Percentiles rank a stretch among this genome's conserved stretches.
phyloP scores from a whole-genome alignment of 2,888 invertebrate species.

The Eristalinus sepulchralis region DNA sequence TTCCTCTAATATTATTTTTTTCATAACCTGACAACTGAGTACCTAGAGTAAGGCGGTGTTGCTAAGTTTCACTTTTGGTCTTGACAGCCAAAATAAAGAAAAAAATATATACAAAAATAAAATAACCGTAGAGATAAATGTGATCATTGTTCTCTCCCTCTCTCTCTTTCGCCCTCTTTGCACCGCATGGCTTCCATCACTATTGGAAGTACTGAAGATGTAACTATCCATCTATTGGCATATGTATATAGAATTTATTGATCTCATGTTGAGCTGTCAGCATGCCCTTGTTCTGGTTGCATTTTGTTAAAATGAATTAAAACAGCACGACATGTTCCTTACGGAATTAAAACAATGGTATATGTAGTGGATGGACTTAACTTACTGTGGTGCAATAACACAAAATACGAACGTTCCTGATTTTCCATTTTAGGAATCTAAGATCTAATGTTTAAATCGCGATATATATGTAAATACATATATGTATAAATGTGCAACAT shows the following conservation, averaged over 20 bases:
- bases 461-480: neutral
- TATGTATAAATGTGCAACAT: neutral
- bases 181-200: slow-evolving; percentile 40
- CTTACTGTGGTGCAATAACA: neutral
- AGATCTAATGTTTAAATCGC: neutral
- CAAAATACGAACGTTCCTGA: neutral
- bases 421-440: neutral
- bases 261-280: slow-evolving; percentile 46
- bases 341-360: neutral
- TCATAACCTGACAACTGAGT: slow-evolving; percentile 58
- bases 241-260: slow-evolving; percentile 44
- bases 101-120: slow-evolving; percentile 5
- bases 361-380: neutral
- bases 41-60: slow-evolving; percentile 57
- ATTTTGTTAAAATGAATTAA: slow-evolving; percentile 19
- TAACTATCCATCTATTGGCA: slow-evolving; percentile 23
- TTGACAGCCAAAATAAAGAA: slow-evolving; percentile 26
- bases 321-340: slow-evolving; percentile 14
- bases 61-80: slow-evolving; percentile 67
- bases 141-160: slow-evolving; percentile 61
- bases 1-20: slow-evolving; percentile 47
- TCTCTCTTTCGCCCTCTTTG: neutral
- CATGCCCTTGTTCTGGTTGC: slow-evolving; percentile 11
- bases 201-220: slow-evolving; percentile 40
- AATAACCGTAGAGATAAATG: slow-evolving; percentile 51